These are phyloP conservation scores for Dugesia japonica DNA, from an alignment of 2,888 invertebrate genomes.

Conservation along the genomic window DNA sequence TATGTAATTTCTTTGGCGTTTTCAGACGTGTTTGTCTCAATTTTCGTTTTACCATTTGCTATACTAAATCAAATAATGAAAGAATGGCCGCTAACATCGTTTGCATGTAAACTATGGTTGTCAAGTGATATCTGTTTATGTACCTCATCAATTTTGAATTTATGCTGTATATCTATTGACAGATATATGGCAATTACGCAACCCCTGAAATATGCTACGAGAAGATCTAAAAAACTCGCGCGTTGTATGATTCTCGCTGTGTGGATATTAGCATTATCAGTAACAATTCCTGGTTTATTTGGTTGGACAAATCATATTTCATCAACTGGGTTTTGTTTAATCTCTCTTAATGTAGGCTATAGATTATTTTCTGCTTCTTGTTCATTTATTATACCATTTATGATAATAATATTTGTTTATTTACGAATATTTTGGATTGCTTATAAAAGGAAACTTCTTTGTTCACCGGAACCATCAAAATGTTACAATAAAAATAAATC, in stretches of 20 bases:
- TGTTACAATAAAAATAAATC: not conserved
- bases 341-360: slow-evolving; percentile 40
- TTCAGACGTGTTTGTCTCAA: slow-evolving; percentile 36
- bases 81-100: slow-evolving; percentile 4
- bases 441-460: slow-evolving; percentile 35
- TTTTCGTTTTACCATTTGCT: slow-evolving; percentile 30
- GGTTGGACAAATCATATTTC: slow-evolving; percentile 39
- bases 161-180: slow-evolving; percentile 43
- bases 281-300: slow-evolving; percentile 42
- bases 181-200: slow-evolving; percentile 43
- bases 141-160: slow-evolving; percentile 43
- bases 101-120: slow-evolving; percentile 35
- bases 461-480: slow-evolving; percentile 5
- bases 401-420: slow-evolving; percentile 44
- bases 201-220: slow-evolving; percentile 40
- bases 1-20: slow-evolving; percentile 38
- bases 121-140: slow-evolving; percentile 42
- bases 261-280: slow-evolving; percentile 39
- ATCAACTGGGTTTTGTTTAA: slow-evolving; percentile 37
- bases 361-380: slow-evolving; percentile 41
- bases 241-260: slow-evolving; percentile 41
- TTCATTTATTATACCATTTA: slow-evolving; percentile 42
- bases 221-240: slow-evolving; percentile 39
- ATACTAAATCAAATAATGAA: slow-evolving; percentile 27
- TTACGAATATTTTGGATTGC: slow-evolving; percentile 41